Conservation (phyloP, 2,797 vertebrate species). For the Helicolenus hilgendorfi region DNA sequence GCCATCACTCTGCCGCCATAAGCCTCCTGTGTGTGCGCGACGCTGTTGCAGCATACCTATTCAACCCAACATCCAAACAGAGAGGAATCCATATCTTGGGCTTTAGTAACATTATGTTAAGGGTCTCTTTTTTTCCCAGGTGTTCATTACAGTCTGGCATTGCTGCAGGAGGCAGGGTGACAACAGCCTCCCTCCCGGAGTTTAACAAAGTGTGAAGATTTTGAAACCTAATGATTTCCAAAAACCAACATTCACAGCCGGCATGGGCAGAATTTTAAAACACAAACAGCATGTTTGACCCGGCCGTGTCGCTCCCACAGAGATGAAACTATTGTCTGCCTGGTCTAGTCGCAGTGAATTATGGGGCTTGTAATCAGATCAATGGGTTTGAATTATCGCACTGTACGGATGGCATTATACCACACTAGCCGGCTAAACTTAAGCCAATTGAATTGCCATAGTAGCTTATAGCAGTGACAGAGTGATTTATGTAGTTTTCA, state of each 20-base stretch:
- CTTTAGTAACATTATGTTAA: conserved; percentile 44
- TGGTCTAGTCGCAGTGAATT: conserved; percentile 50
- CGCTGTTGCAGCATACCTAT: conserved; percentile 38
- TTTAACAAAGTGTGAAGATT: conserved; percentile 45
- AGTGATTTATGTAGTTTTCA: conserved; percentile 81
- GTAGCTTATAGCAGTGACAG: conserved; percentile 68
- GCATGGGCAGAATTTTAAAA: conserved; percentile 40
- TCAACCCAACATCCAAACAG: conserved; percentile 23
- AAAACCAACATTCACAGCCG: conserved; percentile 42
- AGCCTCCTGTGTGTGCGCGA: conserved; percentile 29
- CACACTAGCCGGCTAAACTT: conserved; percentile 68
- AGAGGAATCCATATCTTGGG: conserved; percentile 33
- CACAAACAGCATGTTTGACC: conserved; percentile 23
- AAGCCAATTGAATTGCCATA: conserved; percentile 73
- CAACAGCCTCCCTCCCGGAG: conserved; percentile 20
- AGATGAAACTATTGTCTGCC: conserved; percentile 49
- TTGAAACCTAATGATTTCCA: conserved; percentile 43
- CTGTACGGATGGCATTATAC: conserved; percentile 64
- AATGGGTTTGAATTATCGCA: conserved; percentile 77
- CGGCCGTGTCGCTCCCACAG: conserved; percentile 34
- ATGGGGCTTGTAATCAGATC: conserved; percentile 77
- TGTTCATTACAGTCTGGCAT: conserved; percentile 45
- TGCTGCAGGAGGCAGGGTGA: conserved; percentile 31
- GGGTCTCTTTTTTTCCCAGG: conserved; percentile 24
- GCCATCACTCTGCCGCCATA: conserved; percentile 15